Evolutionary conservation across 2,888 invertebrate species (phyloP), one percentile per base, ranked within the genome.

Genomic region (Netelia fuscicornis): DNA sequence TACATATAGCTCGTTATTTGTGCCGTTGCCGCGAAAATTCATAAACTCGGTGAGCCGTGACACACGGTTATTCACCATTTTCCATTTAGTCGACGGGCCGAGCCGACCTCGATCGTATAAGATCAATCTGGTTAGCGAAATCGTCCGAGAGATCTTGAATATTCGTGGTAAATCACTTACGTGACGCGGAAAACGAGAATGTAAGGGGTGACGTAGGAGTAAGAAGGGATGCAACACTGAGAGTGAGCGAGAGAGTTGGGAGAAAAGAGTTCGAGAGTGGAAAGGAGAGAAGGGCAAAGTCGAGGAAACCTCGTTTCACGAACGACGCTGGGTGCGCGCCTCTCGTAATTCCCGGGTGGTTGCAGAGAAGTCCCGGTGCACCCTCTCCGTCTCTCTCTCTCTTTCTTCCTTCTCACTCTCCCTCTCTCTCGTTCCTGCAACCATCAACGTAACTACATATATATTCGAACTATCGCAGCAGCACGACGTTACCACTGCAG

Each of bases 341-440:
- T 60, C 86, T 86, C 84, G 86, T 86, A 86, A 85, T 87, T 84
- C 79, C 79, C 85, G 62, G 81, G 58, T 72, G 86, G 81, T 81
- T 82, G 83, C 81, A 83, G 52, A 37, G 37, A 56, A 75, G 75
- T 75, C 78, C 78, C 62, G 54, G 48, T 68, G 74, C 78, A 58
- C 70, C 30, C 64, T 52, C 75, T 56, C 58, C 17, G 37, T 30
- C 67, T 37, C 71, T 74, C 60, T 56, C 75, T 60, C n/a, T 65
- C 62, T 60, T 72, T 58, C 81, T 58, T 52, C 78, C 52, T 3
- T 3, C 60, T 37, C 71, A 68, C 58, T 56, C 70, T 60, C 78
- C 68, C 71, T 65, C 30, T 42, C 68, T 70, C 67, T 67, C 72
- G 68, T 81, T 62, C 20, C 62, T 44, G 60, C 72, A 68, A 70